Conservation (phyloP, 2,888 invertebrate genomes). For the Odiellus spinosus region DNA sequence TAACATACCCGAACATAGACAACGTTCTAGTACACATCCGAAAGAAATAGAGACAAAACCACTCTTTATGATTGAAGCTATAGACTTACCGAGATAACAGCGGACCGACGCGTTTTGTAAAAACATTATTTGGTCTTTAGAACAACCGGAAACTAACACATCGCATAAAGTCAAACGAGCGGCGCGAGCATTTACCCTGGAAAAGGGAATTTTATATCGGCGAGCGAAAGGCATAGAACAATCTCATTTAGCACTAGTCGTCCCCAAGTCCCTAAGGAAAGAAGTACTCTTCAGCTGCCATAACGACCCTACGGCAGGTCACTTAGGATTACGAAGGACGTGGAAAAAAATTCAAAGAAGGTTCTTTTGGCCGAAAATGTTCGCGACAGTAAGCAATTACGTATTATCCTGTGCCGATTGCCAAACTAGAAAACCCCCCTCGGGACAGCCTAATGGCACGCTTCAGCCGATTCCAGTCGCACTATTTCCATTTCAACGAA, state of each 20-base stretch:
- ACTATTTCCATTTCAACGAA: not conserved
- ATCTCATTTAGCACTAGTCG: conserved; percentile 4
- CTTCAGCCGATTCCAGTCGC: conserved; percentile 1
- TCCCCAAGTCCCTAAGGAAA: conserved; percentile 11
- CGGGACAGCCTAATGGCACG: not conserved
- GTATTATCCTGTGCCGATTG: conserved; percentile 4
- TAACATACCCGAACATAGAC: not conserved
- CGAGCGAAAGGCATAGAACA: not conserved
- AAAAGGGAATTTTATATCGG: not conserved
- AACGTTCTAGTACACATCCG: not conserved
- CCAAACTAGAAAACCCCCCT: conserved; percentile 1
- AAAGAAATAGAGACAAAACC: not conserved
- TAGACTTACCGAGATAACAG: not conserved
- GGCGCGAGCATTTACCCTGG: not conserved
- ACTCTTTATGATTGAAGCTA: not conserved
- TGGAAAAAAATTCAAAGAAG: not conserved
- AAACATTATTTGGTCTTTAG: not conserved
- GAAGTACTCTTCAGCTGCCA: conserved; percentile 12
- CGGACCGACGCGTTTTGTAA: not conserved
- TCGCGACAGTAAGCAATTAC: not conserved
- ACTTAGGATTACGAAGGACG: conserved; percentile 3
- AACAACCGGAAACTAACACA: too few relatives aligned
- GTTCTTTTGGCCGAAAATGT: conserved; percentile 2
- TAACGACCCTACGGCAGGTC: conserved; percentile 9
- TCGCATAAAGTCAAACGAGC: too few relatives aligned